Evolutionary conservation across 2,113 vertebrate genomes (phyloP), one percentile per base, ranked within the genome.

Genomic region (Zapornia atra): DNA sequence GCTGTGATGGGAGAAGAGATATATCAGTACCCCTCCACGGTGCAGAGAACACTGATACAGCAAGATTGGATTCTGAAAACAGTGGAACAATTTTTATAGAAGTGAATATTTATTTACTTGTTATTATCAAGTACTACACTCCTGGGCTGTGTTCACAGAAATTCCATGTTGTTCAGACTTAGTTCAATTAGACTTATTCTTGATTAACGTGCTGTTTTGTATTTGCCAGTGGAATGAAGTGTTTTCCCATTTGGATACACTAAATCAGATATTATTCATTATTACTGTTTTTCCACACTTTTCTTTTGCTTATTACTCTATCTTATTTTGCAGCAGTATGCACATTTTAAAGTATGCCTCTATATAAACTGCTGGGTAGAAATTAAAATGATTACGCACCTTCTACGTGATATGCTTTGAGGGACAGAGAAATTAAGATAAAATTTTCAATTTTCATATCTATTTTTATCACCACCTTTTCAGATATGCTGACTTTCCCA

Each of bases 391-490:
- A 78, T 88, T 70, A 44, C 4, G 26, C 11, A 31, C 44, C 54
- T 82, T 82, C 38, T 78, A 78, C 10, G 53, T 73, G 16, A 71
- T 64, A 68, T 34, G 28, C 33, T 94, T 75, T 93, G 60, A 92
- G 17, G 54, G 60, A 68, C 51, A 92, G 83, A 94, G 72, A 93
- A 92, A 86, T 82, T 92, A 82, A 88, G 88, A 93, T 81, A 42
- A 84, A 71, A 72, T 72, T 86, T 97, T 93, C 60, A 84, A 64
- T 84, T 51, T 88, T 91, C 11, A 24, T 87, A 82, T 61, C 36
- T 79, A 92, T 82, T 92, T 94, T 95, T 89, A 92, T 88, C 60
- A 56, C 36, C 78, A 34, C 1, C n/a, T 56, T 86, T 92, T 91
- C 68, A 94, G 31, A 78, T 63, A 83, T 60, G 28, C 64, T 96